Conservation (phyloP, 2,113 vertebrate genomes). For the Steatornis caripensis region DNA sequence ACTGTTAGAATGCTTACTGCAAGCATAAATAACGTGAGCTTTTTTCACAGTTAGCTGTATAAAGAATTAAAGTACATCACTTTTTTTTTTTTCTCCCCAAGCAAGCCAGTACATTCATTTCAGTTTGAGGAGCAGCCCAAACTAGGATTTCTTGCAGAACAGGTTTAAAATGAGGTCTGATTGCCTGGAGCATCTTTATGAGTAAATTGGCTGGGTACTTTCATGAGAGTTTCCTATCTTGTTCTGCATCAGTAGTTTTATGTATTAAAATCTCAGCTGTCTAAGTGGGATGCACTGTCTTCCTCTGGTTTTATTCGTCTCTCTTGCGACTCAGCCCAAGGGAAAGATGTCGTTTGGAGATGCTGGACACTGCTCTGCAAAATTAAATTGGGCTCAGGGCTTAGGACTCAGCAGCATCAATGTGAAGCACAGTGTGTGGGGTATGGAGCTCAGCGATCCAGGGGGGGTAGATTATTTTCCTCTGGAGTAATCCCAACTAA, state of each 20-base stretch:
- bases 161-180: conserved; percentile 29
- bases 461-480: not conserved
- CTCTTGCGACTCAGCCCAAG: not conserved
- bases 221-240: not conserved
- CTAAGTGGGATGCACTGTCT: not conserved
- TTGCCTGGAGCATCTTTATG: conserved; percentile 24
- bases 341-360: not conserved
- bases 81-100: rapidly evolving
- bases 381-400: not conserved
- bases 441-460: not conserved
- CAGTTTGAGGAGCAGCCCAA: not conserved
- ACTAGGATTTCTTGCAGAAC: conserved; percentile 40
- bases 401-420: not conserved
- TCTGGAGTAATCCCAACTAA: not conserved
- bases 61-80: not conserved
- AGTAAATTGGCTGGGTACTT: not conserved
- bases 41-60: not conserved
- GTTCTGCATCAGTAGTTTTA: not conserved
- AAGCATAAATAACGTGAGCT: not conserved
- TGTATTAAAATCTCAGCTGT: not conserved
- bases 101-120: not conserved
- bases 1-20: not conserved
- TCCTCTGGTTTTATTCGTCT: not conserved
- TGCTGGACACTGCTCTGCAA: not conserved
- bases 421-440: not conserved